Percentiles rank a stretch among this genome's conserved stretches.
Conservation (phyloP, 2,113 vertebrate species). For the Syrmaticus mikado region DNA sequence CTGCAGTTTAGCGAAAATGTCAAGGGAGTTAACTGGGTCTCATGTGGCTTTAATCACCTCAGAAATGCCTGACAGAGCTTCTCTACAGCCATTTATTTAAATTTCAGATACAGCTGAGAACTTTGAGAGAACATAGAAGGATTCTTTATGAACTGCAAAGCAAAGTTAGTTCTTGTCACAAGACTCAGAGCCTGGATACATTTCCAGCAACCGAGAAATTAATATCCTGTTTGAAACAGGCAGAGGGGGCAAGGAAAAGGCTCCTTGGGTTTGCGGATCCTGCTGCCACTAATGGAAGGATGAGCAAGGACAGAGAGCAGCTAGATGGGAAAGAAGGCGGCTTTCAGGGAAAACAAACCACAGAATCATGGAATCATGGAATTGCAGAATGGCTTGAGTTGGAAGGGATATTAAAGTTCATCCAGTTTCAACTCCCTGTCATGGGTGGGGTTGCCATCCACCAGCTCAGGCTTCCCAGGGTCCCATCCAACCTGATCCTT, state of each 20-base stretch:
- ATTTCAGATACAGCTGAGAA: not conserved
- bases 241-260: not conserved
- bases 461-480: not conserved
- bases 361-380: not conserved
- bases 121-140: conserved; percentile 31
- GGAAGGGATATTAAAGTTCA: not conserved
- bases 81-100: not conserved
- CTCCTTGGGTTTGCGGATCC: not conserved
- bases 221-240: not conserved
- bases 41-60: conserved; percentile 26
- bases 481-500: not conserved
- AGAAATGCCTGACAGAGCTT: not conserved
- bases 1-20: not conserved
- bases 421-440: not conserved
- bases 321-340: not conserved
- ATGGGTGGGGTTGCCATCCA: not conserved
- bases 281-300: not conserved
- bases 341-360: not conserved
- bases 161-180: not conserved
- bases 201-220: not conserved
- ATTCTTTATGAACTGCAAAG: not conserved
- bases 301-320: not conserved
- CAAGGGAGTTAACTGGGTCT: conserved; percentile 19
- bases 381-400: not conserved
- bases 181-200: not conserved